phyloP scores from a whole-genome alignment of 1,140 invertebrate species.

The Drosophila orosa region DNA sequence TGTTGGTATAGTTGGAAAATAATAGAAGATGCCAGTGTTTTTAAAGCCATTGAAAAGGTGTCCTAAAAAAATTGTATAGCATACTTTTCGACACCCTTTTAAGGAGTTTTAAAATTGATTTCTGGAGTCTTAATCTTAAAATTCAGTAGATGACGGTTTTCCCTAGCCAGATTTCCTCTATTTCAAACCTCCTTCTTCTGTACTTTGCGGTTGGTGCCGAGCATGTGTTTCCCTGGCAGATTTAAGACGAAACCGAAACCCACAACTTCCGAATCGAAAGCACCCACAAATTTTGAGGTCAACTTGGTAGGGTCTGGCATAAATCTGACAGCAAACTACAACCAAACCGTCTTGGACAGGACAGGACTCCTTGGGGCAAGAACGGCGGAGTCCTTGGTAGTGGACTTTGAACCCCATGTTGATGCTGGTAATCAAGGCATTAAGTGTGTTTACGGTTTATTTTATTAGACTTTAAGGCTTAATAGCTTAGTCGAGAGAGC shows the following conservation, averaged over 20 bases:
- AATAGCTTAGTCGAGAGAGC: slow-evolving; percentile 63
- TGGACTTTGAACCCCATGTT: slow-evolving; percentile 54
- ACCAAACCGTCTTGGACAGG: slow-evolving; percentile 33
- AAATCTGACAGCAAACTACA: slow-evolving; percentile 61
- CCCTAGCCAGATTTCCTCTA: neutral
- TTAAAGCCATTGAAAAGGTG: too few relatives aligned
- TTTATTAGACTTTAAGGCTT: slow-evolving; percentile 82
- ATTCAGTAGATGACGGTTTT: neutral
- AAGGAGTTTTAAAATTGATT: too few relatives aligned
- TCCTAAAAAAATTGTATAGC: too few relatives aligned
- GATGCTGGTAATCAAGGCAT: slow-evolving; percentile 80
- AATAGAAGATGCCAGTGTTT: neutral
- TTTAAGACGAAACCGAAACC: slow-evolving; percentile 34
- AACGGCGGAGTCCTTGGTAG: slow-evolving; percentile 25
- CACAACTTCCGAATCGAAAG: slow-evolving; percentile 4
- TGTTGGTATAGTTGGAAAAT: neutral
- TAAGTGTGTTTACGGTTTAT: slow-evolving; percentile 83
- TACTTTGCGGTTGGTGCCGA: slow-evolving; percentile 7
- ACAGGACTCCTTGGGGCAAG: slow-evolving; percentile 16
- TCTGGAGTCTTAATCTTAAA: too few relatives aligned
- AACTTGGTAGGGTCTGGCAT: slow-evolving; percentile 45
- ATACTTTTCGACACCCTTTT: too few relatives aligned
- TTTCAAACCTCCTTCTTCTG: neutral
- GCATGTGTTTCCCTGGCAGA: slow-evolving; percentile 49
- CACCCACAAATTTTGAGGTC: slow-evolving; percentile 68